Evolutionary conservation across 1,140 invertebrate species (phyloP).

Genomic region (Temnothorax longispinosus): DNA sequence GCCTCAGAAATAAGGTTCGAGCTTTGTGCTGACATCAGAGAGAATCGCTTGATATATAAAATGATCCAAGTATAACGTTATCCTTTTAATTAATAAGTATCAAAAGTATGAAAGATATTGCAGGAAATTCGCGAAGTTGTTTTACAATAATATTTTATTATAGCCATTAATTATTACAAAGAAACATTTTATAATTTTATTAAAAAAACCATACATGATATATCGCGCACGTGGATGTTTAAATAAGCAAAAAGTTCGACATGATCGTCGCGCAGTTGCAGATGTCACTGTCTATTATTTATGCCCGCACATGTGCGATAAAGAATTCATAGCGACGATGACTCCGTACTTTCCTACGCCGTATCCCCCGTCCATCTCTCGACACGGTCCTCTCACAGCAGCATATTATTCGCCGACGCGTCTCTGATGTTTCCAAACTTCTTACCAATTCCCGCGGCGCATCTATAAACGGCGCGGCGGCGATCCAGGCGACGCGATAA

Average conservation of each 20-base stretch:
- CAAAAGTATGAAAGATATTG: neutral
- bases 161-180: neutral
- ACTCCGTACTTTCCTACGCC: neutral
- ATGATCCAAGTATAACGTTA: neutral
- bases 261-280: conserved; percentile 23
- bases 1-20: neutral
- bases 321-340: conserved; percentile 33
- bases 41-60: neutral
- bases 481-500: conserved; percentile 39
- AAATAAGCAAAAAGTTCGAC: conserved; percentile 1
- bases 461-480: neutral
- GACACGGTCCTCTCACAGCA: neutral
- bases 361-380: neutral
- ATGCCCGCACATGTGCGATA: conserved; percentile 5
- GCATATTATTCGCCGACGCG: conserved; percentile 28
- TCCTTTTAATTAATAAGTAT: neutral
- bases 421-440: neutral
- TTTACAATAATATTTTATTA: too few relatives aligned
- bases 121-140: neutral
- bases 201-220: neutral
- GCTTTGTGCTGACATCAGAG: neutral
- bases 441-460: conserved; percentile 41
- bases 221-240: neutral
- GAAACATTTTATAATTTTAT: neutral
- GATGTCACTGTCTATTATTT: conserved; percentile 36